Percentiles rank a stretch among this genome's conserved stretches.
Conservation (phyloP, 2,888 invertebrate species). For the Bellardia pandia region DNA sequence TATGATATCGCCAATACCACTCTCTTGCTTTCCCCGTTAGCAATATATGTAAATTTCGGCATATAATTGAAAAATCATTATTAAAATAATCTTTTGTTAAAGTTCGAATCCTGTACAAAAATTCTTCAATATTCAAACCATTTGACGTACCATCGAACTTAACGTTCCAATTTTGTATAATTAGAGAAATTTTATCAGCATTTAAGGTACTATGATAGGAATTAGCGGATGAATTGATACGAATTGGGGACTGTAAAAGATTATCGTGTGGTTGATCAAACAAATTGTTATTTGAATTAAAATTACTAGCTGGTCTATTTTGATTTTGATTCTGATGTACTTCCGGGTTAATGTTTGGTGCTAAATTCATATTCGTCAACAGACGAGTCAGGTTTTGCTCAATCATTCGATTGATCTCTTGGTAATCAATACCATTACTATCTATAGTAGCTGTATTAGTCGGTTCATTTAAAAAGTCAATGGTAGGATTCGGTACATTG, state of each 20-base stretch:
- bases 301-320: not conserved
- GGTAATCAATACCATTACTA: conserved; percentile 1
- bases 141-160: not conserved
- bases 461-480: not conserved
- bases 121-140: not conserved
- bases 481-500: not conserved
- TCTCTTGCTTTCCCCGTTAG: not conserved
- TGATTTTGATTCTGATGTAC: not conserved
- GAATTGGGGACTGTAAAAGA: not conserved
- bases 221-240: not conserved
- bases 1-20: not conserved
- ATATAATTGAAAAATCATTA: not conserved
- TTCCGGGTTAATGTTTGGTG: not conserved
- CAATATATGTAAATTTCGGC: not conserved
- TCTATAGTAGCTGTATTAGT: not conserved
- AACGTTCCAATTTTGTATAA: not conserved
- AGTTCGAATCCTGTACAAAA: not conserved
- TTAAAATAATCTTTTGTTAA: not conserved
- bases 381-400: not conserved
- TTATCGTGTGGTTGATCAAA: not conserved
- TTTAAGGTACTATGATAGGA: not conserved
- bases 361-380: not conserved
- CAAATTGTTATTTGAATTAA: not conserved
- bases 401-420: not conserved
- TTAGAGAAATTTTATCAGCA: not conserved